Evolutionary conservation across 1,140 invertebrate species (phyloP).

Genomic region (Papilio glaucus): DNA sequence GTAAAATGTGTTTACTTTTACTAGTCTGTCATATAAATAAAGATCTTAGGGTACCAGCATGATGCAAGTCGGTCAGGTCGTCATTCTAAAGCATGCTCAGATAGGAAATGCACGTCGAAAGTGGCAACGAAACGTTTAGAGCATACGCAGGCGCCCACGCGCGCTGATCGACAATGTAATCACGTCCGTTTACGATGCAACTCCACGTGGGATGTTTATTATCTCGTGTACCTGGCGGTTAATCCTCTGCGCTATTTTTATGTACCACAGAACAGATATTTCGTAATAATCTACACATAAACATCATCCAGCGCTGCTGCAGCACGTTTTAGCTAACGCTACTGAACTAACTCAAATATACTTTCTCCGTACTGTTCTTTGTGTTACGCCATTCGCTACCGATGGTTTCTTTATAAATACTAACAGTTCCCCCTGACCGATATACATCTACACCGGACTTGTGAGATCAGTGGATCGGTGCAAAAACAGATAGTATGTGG

Average conservation of each 20-base stretch:
- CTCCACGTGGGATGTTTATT: conserved; percentile 70
- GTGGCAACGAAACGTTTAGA: conserved; percentile 71
- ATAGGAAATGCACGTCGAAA: conserved; percentile 63
- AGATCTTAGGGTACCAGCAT: background rate
- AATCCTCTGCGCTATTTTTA: conserved; percentile 67
- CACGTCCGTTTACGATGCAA: conserved; percentile 45
- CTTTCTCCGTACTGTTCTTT: conserved; percentile 24
- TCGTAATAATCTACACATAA: conserved; percentile 52
- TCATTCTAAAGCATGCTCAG: conserved; percentile 48
- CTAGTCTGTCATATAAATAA: background rate
- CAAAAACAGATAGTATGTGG: too few species aligned
- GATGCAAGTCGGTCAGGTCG: conserved; percentile 39
- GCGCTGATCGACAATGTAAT: conserved; percentile 38
- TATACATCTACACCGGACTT: background rate
- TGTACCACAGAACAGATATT: conserved; percentile 53
- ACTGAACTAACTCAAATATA: conserved; percentile 1
- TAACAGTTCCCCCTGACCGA: background rate
- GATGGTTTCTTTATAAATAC: background rate
- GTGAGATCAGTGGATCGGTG: background rate
- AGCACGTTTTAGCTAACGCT: conserved; percentile 1
- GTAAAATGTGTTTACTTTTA: background rate
- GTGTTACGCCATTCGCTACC: conserved; percentile 4
- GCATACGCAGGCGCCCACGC: conserved; percentile 67
- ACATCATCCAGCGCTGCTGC: background rate
- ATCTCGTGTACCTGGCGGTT: conserved; percentile 70